Conservation (phyloP, 2,113 vertebrate species). For the Tragelaphus imberbis region DNA sequence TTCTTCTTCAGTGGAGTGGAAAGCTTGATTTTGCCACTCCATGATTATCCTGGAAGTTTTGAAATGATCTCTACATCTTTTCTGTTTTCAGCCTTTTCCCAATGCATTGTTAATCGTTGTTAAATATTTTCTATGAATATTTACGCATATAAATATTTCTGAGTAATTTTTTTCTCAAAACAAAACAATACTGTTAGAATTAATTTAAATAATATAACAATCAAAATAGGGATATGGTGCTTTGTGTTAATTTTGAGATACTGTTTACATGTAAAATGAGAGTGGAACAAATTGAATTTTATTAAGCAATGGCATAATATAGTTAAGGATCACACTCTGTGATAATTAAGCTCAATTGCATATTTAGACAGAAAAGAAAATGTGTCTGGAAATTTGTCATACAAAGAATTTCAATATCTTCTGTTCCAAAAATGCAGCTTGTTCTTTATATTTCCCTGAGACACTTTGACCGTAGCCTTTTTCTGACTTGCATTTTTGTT, state of each 20-base stretch:
- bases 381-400: background rate
- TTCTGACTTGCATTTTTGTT: background rate
- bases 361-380: background rate
- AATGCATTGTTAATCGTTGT: background rate
- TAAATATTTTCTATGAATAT: background rate
- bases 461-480: background rate
- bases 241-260: conserved; percentile 23
- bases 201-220: background rate
- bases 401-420: background rate
- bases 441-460: background rate
- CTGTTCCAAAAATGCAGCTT: background rate
- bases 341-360: background rate
- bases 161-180: background rate
- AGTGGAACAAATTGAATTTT: background rate
- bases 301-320: background rate
- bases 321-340: background rate
- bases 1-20: background rate
- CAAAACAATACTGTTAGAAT: background rate
- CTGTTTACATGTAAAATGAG: background rate
- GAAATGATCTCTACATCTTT: background rate
- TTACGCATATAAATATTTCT: background rate
- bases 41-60: background rate
- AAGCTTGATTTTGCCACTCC: background rate
- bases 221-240: background rate
- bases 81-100: background rate